A percentile compares a stretch with the other conserved stretches of the same genome.
Evolutionary conservation across 2,113 vertebrate species (phyloP).

Genomic region (Rhagologus leucostigma): DNA sequence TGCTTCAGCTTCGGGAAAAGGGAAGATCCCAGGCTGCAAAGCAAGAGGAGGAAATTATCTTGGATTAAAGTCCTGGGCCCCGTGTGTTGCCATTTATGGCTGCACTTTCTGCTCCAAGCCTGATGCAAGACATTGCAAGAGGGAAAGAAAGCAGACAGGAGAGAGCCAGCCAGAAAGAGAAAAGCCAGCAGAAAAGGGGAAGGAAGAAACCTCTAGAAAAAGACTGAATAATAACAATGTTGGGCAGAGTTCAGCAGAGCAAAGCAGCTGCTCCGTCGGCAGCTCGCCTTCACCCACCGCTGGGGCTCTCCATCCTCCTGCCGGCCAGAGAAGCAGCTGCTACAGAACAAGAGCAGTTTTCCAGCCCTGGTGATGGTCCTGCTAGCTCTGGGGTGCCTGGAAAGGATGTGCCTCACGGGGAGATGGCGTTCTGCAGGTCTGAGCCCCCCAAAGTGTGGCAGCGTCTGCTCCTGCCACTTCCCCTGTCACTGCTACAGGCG

Average conservation of each 20-base stretch:
- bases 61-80: background rate
- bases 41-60: background rate
- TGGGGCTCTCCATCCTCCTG: background rate
- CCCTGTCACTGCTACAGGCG: fast-evolving
- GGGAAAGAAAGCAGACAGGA: slow-evolving; percentile 1
- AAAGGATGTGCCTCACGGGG: background rate
- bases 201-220: background rate
- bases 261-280: background rate
- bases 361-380: background rate
- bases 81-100: slow-evolving; percentile 68
- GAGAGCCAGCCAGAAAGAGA: background rate
- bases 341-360: background rate
- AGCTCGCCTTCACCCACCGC: background rate
- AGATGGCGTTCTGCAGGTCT: background rate
- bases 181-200: background rate
- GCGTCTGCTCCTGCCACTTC: background rate
- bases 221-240: background rate
- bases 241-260: background rate
- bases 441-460: background rate
- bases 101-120: slow-evolving; percentile 59
- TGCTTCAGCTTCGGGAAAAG: background rate
- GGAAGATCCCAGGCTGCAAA: background rate
- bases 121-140: slow-evolving; percentile 70
- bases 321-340: background rate
- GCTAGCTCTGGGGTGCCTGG: background rate